phyloP scores from a whole-genome alignment of 2,888 invertebrate genomes.

The Cremastobaeus sp. region DNA sequence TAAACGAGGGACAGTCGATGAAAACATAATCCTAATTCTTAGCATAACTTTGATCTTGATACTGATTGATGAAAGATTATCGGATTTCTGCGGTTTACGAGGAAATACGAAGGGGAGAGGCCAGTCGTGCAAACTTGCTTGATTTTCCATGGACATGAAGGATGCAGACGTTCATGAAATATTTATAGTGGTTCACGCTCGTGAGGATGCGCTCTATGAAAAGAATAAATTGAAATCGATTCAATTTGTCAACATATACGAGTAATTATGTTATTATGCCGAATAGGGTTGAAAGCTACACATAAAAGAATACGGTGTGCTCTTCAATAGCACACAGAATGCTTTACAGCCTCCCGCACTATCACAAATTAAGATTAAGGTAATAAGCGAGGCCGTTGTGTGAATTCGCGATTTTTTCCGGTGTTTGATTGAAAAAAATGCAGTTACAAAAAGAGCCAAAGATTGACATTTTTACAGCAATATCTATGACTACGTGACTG shows the following conservation, averaged over 20 bases:
- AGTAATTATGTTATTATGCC: conserved; percentile 77
- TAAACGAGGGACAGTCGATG: conserved; percentile 19
- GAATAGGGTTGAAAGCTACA: conserved; percentile 44
- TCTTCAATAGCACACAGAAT: conserved; percentile 74
- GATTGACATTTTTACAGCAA: conserved; percentile 8
- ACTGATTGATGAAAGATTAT: conserved; percentile 78
- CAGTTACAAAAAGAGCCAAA: conserved; percentile 18
- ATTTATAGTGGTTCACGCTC: conserved; percentile 70
- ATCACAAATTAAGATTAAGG: too few species aligned
- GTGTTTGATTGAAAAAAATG: too few species aligned
- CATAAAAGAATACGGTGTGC: conserved; percentile 64
- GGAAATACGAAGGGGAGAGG: conserved; percentile 63
- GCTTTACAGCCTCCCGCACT: conserved; percentile 25
- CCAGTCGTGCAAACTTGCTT: conserved; percentile 66
- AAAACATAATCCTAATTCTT: conserved; percentile 56
- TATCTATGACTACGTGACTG: conserved; percentile 23
- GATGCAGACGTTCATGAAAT: conserved; percentile 73
- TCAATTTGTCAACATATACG: conserved; percentile 77
- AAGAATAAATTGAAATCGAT: conserved; percentile 77
- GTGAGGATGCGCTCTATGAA: conserved; percentile 67
- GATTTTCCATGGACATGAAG: conserved; percentile 74
- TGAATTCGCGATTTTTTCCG: too few species aligned
- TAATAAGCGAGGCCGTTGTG: too few species aligned
- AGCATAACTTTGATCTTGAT: conserved; percentile 66
- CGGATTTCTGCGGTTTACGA: conserved; percentile 67